Percentiles rank a stretch among this genome's conserved stretches.
phyloP scores from a whole-genome alignment of 2,888 invertebrate genomes.

The Ommatoiulus sabulosus region DNA sequence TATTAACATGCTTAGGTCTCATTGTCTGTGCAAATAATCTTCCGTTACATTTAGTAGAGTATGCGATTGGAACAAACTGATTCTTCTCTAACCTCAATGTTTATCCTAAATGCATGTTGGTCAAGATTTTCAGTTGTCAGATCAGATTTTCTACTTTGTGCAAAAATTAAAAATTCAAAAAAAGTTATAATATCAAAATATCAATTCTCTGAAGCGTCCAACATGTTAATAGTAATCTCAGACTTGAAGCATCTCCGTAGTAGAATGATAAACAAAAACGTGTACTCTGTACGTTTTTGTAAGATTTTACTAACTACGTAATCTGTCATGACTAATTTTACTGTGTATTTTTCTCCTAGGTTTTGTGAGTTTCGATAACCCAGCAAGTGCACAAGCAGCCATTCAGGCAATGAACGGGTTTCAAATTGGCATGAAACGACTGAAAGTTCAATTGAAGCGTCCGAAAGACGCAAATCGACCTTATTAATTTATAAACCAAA shows the following conservation, averaged over 20 bases:
- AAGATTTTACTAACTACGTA: not conserved
- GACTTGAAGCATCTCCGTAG: not conserved
- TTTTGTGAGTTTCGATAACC: slow-evolving; percentile 99
- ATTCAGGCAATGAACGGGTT: slow-evolving; percentile 99
- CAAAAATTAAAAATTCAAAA: too few relatives aligned
- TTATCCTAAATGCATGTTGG: too few relatives aligned
- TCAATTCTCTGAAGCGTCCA: too few relatives aligned
- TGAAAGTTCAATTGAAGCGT: slow-evolving; percentile 99
- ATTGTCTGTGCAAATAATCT: not conserved
- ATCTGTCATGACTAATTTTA: not conserved
- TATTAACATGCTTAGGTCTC: not conserved
- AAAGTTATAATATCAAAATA: too few relatives aligned
- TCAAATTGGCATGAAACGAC: slow-evolving; percentile 99
- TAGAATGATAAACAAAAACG: too few relatives aligned
- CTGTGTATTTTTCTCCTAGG: slow-evolving; percentile 73
- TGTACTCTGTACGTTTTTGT: too few relatives aligned
- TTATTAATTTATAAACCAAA: slow-evolving; percentile 74
- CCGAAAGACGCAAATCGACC: slow-evolving; percentile 98
- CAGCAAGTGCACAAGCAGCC: slow-evolving; percentile 96
- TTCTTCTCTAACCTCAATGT: not conserved
- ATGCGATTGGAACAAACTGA: not conserved
- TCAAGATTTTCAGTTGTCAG: too few relatives aligned
- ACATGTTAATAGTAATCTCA: not conserved
- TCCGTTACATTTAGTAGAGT: not conserved
- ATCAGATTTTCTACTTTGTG: too few relatives aligned